These are phyloP conservation scores for Acanthurus leucopareius DNA, from an alignment of 2,797 vertebrate species.

Conservation along the genomic window DNA sequence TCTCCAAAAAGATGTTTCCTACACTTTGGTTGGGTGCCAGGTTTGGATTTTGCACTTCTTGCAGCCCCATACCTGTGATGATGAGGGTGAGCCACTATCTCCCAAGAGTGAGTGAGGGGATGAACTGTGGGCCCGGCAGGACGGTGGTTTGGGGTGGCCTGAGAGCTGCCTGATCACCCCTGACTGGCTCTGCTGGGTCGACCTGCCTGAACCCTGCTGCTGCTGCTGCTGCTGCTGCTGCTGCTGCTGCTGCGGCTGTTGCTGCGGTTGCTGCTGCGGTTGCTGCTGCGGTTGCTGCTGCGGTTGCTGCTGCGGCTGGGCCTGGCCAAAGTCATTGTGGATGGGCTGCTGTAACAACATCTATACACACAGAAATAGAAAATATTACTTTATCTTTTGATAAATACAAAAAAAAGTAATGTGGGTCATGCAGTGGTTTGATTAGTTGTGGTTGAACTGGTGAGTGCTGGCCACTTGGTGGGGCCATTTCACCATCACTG, in stretches of 20 bases:
- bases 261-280: conserved; percentile 27
- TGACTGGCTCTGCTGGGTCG: conserved; percentile 55
- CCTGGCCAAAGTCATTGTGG: conserved; percentile 74
- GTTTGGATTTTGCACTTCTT: background rate
- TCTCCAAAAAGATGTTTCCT: conserved; percentile 13
- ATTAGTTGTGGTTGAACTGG: conserved; percentile 27
- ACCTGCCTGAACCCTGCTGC: conserved; percentile 78
- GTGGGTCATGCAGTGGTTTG: conserved; percentile 4
- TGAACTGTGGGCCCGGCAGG: conserved; percentile 69
- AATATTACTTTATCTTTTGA: conserved; percentile 4
- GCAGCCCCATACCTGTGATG: conserved; percentile 85
- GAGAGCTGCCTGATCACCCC: conserved; percentile 78
- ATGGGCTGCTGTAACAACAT: conserved; percentile 88
- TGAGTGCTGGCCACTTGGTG: conserved; percentile 64
- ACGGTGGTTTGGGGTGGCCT: conserved; percentile 76
- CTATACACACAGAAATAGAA: conserved; percentile 75
- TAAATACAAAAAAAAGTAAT: background rate
- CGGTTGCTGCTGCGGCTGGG: conserved; percentile 46
- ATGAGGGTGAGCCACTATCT: conserved; percentile 77
- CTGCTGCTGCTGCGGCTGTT: conserved; percentile 4
- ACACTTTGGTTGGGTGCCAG: background rate
- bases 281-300: background rate
- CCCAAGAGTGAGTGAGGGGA: conserved; percentile 80
- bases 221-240: conserved; percentile 46
- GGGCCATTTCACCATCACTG: conserved; percentile 55